Evolutionary conservation across 2,113 vertebrate species (phyloP).

Genomic region (Toxostoma redivivum): DNA sequence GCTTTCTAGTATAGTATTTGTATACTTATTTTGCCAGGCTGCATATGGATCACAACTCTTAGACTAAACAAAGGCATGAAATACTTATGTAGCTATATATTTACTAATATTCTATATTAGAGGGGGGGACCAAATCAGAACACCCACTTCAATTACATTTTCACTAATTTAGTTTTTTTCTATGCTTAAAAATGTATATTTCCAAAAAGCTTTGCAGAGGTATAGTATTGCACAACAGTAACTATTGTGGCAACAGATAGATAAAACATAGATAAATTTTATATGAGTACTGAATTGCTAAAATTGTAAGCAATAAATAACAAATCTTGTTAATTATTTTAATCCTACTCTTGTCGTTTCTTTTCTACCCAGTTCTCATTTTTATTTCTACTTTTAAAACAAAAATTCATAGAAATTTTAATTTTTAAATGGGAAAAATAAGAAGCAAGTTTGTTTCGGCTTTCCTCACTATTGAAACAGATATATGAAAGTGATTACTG

Average conservation of each 20-base stretch:
- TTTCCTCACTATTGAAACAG: not conserved
- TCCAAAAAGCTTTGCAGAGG: not conserved
- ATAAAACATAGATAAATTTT: not conserved
- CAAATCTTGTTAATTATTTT: not conserved
- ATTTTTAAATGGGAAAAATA: not conserved
- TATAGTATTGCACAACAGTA: not conserved
- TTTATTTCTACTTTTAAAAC: not conserved
- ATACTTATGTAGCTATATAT: not conserved
- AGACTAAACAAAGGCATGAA: not conserved
- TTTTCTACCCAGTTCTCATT: not conserved
- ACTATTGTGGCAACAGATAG: fast-evolving
- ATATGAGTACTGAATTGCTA: not conserved
- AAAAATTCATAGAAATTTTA: not conserved
- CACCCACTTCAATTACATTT: fast-evolving
- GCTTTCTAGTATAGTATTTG: not conserved
- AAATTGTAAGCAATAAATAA: not conserved
- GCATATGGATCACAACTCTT: not conserved
- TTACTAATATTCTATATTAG: not conserved
- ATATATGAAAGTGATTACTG: not conserved
- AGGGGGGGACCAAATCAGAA: not conserved
- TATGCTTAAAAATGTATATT: not conserved
- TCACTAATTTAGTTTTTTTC: not conserved
- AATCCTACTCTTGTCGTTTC: fast-evolving
- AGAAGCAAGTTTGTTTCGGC: not conserved
- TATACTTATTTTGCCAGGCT: not conserved